A percentile compares a stretch with the other conserved stretches of the same genome.
These are phyloP conservation scores for Plectropomus leopardus DNA, from an alignment of 2,113 vertebrate genomes.

Conservation along the genomic window DNA sequence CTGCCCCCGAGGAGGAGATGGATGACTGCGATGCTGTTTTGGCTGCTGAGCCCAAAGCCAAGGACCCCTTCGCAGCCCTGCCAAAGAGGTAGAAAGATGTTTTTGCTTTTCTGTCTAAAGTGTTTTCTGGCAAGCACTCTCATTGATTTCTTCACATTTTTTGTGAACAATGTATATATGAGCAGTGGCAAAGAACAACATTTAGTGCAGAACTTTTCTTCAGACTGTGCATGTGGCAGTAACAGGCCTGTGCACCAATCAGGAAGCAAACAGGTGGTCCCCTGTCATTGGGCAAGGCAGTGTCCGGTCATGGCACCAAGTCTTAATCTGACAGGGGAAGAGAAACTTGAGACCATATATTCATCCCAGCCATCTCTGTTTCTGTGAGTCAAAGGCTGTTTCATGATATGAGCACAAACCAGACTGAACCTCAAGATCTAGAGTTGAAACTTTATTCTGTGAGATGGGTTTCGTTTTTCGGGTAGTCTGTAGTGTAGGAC, in stretches of 20 bases:
- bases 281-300: slow-evolving; percentile 80
- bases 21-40: slow-evolving; percentile 91
- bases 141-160: not conserved
- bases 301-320: slow-evolving; percentile 73
- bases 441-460: not conserved
- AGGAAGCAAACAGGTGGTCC: slow-evolving; percentile 4
- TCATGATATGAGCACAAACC: slow-evolving; percentile 76
- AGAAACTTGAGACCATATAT: slow-evolving; percentile 70
- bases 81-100: slow-evolving; percentile 88
- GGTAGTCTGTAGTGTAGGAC: not conserved
- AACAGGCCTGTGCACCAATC: not conserved
- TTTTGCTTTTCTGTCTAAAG: too few relatives aligned
- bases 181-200: not conserved
- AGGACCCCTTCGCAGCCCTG: slow-evolving; percentile 93
- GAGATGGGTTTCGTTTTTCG: not conserved
- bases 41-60: slow-evolving; percentile 91
- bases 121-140: too few relatives aligned
- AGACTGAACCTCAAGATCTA: not conserved
- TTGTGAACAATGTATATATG: not conserved
- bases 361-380: slow-evolving; percentile 80
- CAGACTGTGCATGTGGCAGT: not conserved
- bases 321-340: slow-evolving; percentile 80
- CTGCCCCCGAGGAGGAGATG: slow-evolving; percentile 87
- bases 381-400: slow-evolving; percentile 78
- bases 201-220: too few relatives aligned